Evolutionary conservation across 2,888 invertebrate genomes (phyloP), one percentile per base, ranked within the genome.

Genomic region (Plagodis pulveraria): DNA sequence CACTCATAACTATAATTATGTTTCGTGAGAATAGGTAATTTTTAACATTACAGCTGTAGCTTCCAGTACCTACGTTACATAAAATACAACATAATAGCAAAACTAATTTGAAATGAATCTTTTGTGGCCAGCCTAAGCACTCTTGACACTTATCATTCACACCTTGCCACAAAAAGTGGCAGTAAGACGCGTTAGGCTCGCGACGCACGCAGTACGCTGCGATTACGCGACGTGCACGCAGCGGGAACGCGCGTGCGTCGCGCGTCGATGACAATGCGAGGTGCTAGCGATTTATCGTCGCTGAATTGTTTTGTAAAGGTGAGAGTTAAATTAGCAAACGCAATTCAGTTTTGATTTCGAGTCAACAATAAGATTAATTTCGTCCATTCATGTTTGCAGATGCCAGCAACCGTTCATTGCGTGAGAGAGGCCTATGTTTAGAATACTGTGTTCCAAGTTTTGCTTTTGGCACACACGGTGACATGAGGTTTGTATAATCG

Each of bases 261-360:
- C 70, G 71, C 72, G 71, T 63, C 77, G 83, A 77, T 80, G 84
- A 84, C 85, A 84, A 80, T 69, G 51, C 69, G 70, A 80, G 76
- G 77, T 80, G 80, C 70, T 73, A 78, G 69, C 80, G 80, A 85
- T 84, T 89, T 86, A 87, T 87, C 68, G 78, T 74, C 69, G 73
- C 72, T 76, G 80, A 83, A 86, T 86, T 81, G 81, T 83, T 84
- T 74, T 67, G 69, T 68, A 87, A 88, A 88, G 87, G 89, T 89
- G 86, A 89, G 70, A 71, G 69, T 77, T 82, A 78, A 75, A 74
- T 77, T 75, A 71, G 72, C 40, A 48, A 41, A n/a, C 6, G 62
- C 57, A 55, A 59, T 55, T 53, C 44, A 49, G 42, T 11, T 8
- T 42, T n/a, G 49, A 9, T 35, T 53, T 22, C 33, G n/a, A 35